phyloP scores from a whole-genome alignment of 2,888 invertebrate species.

The Thymelicus lineola region DNA sequence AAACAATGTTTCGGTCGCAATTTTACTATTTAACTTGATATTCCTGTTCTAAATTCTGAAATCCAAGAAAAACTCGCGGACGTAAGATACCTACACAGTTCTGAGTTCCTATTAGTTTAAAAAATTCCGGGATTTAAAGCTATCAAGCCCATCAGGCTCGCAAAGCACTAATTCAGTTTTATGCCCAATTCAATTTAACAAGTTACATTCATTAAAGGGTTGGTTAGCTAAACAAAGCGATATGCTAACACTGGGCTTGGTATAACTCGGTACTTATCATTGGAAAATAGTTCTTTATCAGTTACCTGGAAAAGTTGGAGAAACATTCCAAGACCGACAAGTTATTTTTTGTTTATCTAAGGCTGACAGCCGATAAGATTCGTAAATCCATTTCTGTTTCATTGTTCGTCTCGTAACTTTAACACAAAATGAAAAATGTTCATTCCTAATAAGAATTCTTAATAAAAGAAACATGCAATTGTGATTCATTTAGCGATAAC shows the following conservation, averaged over 20 bases:
- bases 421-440: constrained; percentile 3
- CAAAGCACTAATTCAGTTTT: no score
- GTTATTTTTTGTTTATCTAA: constrained; percentile 36
- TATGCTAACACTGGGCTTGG: constrained; percentile 14
- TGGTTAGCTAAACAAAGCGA: neutral
- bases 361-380: constrained; percentile 40
- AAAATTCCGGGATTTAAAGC: no score
- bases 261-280: constrained; percentile 30
- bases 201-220: neutral
- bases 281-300: constrained; percentile 35
- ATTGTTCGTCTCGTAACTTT: constrained; percentile 16
- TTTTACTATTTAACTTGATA: no score
- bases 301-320: constrained; percentile 40
- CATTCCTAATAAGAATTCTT: constrained; percentile 12
- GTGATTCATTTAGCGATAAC: constrained; percentile 18
- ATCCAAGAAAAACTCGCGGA: no score
- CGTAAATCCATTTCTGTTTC: constrained; percentile 32
- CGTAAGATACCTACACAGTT: no score
- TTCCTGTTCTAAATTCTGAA: no score
- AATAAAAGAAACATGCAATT: constrained; percentile 5
- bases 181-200: no score
- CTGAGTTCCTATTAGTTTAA: no score
- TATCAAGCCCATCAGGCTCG: no score
- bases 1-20: no score
- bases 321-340: constrained; percentile 32